A percentile compares a stretch with the other conserved stretches of the same genome.
These are phyloP conservation scores for Opisthograptis luteolata DNA, from an alignment of 2,888 invertebrate genomes.

Conservation along the genomic window DNA sequence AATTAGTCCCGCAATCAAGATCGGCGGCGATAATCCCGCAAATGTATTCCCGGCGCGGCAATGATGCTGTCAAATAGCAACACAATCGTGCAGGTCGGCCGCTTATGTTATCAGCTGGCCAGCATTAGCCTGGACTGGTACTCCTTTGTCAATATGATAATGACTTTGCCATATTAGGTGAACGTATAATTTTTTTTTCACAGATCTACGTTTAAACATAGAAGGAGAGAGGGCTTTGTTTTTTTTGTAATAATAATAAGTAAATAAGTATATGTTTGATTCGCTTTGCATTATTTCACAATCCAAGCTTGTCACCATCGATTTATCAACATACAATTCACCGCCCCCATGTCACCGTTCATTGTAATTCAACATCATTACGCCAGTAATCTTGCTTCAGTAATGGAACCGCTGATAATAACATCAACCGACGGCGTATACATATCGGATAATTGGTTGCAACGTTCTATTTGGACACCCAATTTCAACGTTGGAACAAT, in stretches of 20 bases:
- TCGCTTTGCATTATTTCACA: no score
- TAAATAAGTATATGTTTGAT: no score
- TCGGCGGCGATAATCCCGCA: conserved; percentile 58
- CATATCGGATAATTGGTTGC: conserved; percentile 35
- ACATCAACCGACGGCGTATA: conserved; percentile 28
- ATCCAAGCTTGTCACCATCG: neutral
- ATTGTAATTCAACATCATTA: conserved; percentile 21
- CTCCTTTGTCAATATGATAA: neutral
- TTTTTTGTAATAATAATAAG: no score
- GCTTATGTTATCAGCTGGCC: conserved; percentile 22
- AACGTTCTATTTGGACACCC: conserved; percentile 30
- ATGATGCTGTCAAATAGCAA: conserved; percentile 29
- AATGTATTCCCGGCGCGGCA: conserved; percentile 48
- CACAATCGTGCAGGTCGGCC: conserved; percentile 20
- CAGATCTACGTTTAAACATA: no score
- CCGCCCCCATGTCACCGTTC: conserved; percentile 2
- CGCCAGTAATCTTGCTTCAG: conserved; percentile 29
- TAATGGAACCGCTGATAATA: conserved; percentile 33
- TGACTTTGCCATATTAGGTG: neutral
- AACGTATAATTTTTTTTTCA: no score
- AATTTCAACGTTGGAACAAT: conserved; percentile 22
- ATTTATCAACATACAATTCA: neutral
- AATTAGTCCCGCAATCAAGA: conserved; percentile 70
- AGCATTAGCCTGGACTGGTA: neutral
- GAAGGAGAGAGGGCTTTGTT: no score